phyloP scores from a whole-genome alignment of 1,140 invertebrate genomes.

The Elymnias hypermnestra region DNA sequence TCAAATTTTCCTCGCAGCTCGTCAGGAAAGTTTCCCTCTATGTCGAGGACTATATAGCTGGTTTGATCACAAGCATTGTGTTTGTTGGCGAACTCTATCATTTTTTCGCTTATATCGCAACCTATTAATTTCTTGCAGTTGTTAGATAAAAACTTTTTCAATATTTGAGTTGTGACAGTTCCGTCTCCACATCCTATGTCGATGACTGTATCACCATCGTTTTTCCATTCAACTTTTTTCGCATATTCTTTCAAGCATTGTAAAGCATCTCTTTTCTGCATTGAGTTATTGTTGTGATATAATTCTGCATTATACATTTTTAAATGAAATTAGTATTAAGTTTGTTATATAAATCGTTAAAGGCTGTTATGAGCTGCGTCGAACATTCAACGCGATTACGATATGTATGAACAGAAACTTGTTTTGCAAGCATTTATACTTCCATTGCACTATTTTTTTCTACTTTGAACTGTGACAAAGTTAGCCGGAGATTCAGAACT shows the following conservation, averaged over 20 bases:
- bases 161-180: conserved; percentile 81
- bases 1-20: conserved; percentile 77
- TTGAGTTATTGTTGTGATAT: conserved; percentile 79
- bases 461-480: conserved; percentile 27
- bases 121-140: conserved; percentile 75
- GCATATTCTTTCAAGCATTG: conserved; percentile 82
- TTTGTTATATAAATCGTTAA: no score
- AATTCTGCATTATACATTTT: conserved; percentile 80
- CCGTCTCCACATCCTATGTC: conserved; percentile 90
- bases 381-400: conserved; percentile 44
- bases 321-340: conserved; percentile 21
- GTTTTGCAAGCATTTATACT: conserved; percentile 55
- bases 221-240: conserved; percentile 77
- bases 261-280: conserved; percentile 82
- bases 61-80: conserved; percentile 70
- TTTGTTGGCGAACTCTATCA: conserved; percentile 81
- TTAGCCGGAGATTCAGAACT: no score
- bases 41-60: conserved; percentile 81
- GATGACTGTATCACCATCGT: conserved; percentile 76
- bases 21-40: conserved; percentile 75
- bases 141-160: conserved; percentile 80
- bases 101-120: conserved; percentile 82
- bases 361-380: conserved; percentile 37
- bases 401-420: conserved; percentile 38
- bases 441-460: conserved; percentile 29